A percentile compares a stretch with the other conserved stretches of the same genome.
Evolutionary conservation across 1,140 invertebrate species (phyloP).

Genomic region (Nebria ingens): DNA sequence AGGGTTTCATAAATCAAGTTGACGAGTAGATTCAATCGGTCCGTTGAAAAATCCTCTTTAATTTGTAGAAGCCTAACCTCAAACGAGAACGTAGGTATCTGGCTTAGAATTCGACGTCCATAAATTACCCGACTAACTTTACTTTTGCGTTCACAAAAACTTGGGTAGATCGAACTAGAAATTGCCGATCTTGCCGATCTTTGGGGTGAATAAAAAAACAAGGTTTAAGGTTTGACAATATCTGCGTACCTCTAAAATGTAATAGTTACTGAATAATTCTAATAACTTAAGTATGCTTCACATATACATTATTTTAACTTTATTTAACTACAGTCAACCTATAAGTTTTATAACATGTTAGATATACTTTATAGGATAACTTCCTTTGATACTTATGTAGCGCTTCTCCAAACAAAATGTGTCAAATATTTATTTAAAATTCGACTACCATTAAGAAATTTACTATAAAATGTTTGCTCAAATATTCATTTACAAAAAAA

Average conservation of each 20-base stretch:
- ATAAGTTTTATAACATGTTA: no score
- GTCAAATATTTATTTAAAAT: no score
- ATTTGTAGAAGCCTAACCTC: constrained; percentile 29
- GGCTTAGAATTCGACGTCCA: constrained; percentile 19
- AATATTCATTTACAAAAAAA: no score
- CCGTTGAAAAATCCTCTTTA: constrained; percentile 32
- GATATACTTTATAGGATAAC: no score
- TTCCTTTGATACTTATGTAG: no score
- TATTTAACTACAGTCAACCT: no score
- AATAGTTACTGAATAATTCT: no score
- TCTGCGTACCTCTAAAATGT: neutral
- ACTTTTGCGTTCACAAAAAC: neutral
- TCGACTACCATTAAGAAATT: no score
- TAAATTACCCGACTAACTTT: constrained; percentile 23
- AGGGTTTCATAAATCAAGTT: constrained; percentile 25
- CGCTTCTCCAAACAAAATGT: no score
- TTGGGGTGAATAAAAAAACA: neutral
- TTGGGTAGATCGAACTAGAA: neutral
- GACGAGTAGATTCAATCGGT: constrained; percentile 30
- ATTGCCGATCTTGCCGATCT: neutral
- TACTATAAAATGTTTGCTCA: no score
- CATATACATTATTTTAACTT: no score
- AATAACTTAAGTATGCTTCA: no score
- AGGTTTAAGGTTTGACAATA: neutral
- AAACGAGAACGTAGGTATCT: constrained; percentile 17